A percentile compares a stretch with the other conserved stretches of the same genome.
Conservation (phyloP, 2,888 invertebrate species). For the Orthonevra nobilis region DNA sequence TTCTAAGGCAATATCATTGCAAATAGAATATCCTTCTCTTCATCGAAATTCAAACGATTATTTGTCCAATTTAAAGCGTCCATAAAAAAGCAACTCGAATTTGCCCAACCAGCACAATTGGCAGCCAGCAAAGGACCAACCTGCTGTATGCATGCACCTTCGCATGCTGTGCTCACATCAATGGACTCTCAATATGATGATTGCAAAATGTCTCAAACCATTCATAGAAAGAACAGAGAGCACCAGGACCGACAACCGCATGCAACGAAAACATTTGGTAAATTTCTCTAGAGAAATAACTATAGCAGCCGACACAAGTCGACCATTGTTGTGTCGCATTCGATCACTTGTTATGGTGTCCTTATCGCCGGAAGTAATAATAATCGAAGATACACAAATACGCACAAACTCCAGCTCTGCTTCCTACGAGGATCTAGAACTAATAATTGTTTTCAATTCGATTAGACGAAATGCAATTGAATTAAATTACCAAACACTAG, state of each 20-base stretch:
- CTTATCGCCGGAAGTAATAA: slow-evolving; percentile 49
- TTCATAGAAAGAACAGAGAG: slow-evolving; percentile 1
- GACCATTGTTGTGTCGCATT: slow-evolving; percentile 50
- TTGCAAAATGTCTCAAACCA: slow-evolving; percentile 21
- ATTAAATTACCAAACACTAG: slow-evolving; percentile 40
- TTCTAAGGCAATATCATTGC: no score
- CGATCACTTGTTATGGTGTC: slow-evolving; percentile 10
- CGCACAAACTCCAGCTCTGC: slow-evolving; percentile 28
- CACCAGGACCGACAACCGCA: not conserved
- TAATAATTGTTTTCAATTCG: slow-evolving; percentile 61
- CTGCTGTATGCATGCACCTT: slow-evolving; percentile 32
- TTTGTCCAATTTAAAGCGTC: slow-evolving; percentile 48
- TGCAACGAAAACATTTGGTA: slow-evolving; percentile 52
- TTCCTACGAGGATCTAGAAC: slow-evolving; percentile 41
- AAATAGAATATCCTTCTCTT: no score
- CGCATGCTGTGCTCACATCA: slow-evolving; percentile 9
- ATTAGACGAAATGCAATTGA: slow-evolving; percentile 46
- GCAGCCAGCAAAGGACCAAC: not conserved
- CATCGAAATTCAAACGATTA: slow-evolving; percentile 41
- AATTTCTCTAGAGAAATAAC: slow-evolving; percentile 62
- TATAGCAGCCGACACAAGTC: slow-evolving; percentile 31
- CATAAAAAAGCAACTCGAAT: slow-evolving; percentile 43
- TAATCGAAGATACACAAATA: slow-evolving; percentile 44
- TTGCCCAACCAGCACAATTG: slow-evolving; percentile 10
- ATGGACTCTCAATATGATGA: slow-evolving; percentile 37